Evolutionary conservation across 2,888 invertebrate genomes (phyloP).

Genomic region (Sialis lutaria): DNA sequence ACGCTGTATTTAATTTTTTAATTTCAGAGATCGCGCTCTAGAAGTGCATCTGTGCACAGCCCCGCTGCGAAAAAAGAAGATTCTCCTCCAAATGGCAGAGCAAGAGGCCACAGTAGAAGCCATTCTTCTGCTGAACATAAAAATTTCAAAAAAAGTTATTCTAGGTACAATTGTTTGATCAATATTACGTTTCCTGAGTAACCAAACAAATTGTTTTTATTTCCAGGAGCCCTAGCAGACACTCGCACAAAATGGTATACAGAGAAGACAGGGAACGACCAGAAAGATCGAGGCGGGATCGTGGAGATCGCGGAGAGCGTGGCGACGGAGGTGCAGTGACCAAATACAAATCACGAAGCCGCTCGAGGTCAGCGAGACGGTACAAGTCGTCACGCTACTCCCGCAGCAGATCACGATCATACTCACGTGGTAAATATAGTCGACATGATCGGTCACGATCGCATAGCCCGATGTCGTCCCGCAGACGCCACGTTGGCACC

Average conservation of each 20-base stretch:
- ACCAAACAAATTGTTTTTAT: not conserved
- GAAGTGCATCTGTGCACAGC: slow-evolving; percentile 1
- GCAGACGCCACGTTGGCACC: slow-evolving; percentile 60
- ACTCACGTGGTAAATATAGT: slow-evolving; percentile 40
- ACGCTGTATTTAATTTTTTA: not conserved
- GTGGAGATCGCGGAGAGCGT: slow-evolving; percentile 23
- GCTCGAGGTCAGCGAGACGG: slow-evolving; percentile 37
- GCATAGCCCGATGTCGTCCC: slow-evolving; percentile 67
- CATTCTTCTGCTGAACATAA: slow-evolving; percentile 19
- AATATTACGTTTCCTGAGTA: not conserved
- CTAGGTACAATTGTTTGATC: slow-evolving; percentile 1
- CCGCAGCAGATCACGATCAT: slow-evolving; percentile 44
- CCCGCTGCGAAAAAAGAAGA: not conserved
- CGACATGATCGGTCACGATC: slow-evolving; percentile 43
- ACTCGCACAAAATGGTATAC: slow-evolving; percentile 21
- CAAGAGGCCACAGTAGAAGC: slow-evolving; percentile 13
- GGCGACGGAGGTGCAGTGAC: slow-evolving; percentile 19
- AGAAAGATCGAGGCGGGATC: slow-evolving; percentile 21
- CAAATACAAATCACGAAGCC: slow-evolving; percentile 33
- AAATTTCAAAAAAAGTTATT: slow-evolving; percentile 10
- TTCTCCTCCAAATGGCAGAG: not conserved
- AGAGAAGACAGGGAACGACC: slow-evolving; percentile 15
- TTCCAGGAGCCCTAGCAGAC: slow-evolving; percentile 21
- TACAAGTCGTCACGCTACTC: slow-evolving; percentile 40
- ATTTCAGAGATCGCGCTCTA: slow-evolving; percentile 1